Base-by-base conservation (phyloP, 2,888 invertebrate genomes). In the Bombyx huttoni region DNA sequence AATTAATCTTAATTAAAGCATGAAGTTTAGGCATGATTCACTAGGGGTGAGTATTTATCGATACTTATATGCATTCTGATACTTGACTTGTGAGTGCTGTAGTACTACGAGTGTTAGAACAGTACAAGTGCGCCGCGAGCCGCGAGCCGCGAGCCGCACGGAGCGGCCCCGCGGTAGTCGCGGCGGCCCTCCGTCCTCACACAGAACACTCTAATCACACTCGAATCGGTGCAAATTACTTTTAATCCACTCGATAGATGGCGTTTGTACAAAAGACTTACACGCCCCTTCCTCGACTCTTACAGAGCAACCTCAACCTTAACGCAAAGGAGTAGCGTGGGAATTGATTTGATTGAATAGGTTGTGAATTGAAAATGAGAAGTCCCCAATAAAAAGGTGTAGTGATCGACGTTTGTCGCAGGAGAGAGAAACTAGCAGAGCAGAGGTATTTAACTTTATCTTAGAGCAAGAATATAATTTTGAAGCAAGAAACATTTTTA, bases 221-320 rank as follows among this genome's bases (percentile, higher is more conserved):
- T 80, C 74, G 59, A 70, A 67, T 64, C 65, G 63, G 68, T 67
- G 76, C 73, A 78, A 83, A 81, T 83, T 80, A 76, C 82, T 81
- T 77, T 77, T 81, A 81, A 83, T 83, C 82, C 79, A 80, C 78
- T 83, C 70, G 65, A 79, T 71, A 73, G 73, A 79, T 73, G 75
- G 73, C 72, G 68, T 61, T 69, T 65, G 61, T 72, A 72, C 78
- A 78, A 76, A 75, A 73, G 69, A 61, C 64, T 60, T 56, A 55
- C 60, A 58, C 60, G 56, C 66, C 63, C 63, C 60, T 61, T 53
- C 57, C 58, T 50, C 48, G 1, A 49, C 8, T 0, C 34, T 6
- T 12, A 46, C 52, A 53, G 33, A 46, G 35, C 46, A 48, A 54
- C 51, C 52, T 55, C 34, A 48, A 50, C 58, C 58, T 54, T 68